These are phyloP conservation scores for Lophius americanus DNA, from an alignment of 2,797 vertebrate genomes.

Conservation along the genomic window DNA sequence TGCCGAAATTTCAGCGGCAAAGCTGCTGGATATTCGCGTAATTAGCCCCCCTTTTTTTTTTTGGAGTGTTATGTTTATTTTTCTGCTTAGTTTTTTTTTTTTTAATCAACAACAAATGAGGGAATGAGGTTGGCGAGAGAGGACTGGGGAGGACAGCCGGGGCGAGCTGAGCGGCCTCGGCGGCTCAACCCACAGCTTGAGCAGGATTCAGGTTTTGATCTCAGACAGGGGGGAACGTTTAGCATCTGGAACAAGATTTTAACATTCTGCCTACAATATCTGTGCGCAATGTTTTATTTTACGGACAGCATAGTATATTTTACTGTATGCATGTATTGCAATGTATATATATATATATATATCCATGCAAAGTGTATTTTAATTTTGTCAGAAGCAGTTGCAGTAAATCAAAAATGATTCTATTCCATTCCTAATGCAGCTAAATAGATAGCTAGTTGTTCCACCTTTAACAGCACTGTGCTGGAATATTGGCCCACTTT, in stretches of 20 bases:
- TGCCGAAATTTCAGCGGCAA: constrained; percentile 52
- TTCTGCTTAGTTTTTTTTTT: constrained; percentile 36
- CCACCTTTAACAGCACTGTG: no score
- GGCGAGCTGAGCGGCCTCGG: constrained; percentile 29
- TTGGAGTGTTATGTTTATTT: not conserved
- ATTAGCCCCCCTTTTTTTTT: constrained; percentile 13
- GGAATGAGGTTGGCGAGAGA: constrained; percentile 46
- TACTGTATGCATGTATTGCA: no score
- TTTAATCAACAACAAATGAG: constrained; percentile 37
- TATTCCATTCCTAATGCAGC: no score
- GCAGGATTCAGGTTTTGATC: constrained; percentile 31
- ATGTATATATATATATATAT: no score
- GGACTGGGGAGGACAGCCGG: constrained; percentile 30
- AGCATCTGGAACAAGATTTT: constrained; percentile 14
- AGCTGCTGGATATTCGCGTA: constrained; percentile 43
- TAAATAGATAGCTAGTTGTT: no score
- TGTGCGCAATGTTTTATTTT: not conserved
- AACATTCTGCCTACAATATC: constrained; percentile 3
- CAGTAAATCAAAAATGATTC: no score
- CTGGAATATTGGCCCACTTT: no score
- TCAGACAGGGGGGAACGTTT: constrained; percentile 18
- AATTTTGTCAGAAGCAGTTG: no score
- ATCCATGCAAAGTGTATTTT: no score
- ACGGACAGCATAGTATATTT: not conserved
- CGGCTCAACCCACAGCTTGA: constrained; percentile 53